A percentile compares a stretch with the other conserved stretches of the same genome.
phyloP scores from a whole-genome alignment of 2,888 invertebrate genomes.

The Apoda limacodes region DNA sequence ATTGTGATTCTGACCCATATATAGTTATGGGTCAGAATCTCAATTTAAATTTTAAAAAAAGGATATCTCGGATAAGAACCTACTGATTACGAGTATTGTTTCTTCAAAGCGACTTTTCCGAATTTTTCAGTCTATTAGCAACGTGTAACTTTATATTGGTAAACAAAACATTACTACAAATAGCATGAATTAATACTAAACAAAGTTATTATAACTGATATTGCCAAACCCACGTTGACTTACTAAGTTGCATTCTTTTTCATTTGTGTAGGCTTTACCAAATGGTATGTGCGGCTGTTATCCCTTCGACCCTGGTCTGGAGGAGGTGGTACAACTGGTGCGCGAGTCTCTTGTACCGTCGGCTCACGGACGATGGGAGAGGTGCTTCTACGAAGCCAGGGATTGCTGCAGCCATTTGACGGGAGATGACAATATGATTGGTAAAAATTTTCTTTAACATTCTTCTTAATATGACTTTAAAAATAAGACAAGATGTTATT shows the following conservation, averaged over 20 bases:
- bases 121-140: too few species aligned
- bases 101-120: too few species aligned
- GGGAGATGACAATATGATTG: slow-evolving; percentile 20
- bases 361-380: slow-evolving; percentile 51
- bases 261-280: slow-evolving; percentile 34
- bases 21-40: too few species aligned
- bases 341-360: slow-evolving; percentile 39
- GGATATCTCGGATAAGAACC: too few species aligned
- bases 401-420: slow-evolving; percentile 54
- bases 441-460: slow-evolving; percentile 19
- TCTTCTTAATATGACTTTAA: neutral
- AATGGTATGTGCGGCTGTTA: slow-evolving; percentile 57
- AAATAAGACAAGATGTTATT: neutral
- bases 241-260: neutral
- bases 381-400: slow-evolving; percentile 46
- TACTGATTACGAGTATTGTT: too few species aligned
- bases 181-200: too few species aligned
- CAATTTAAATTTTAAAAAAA: too few species aligned
- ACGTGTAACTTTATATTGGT: too few species aligned
- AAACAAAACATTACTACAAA: too few species aligned
- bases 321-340: slow-evolving; percentile 39
- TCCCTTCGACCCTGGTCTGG: slow-evolving; percentile 52
- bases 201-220: too few species aligned
- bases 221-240: neutral
- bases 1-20: too few species aligned